Evolutionary conservation across 2,888 invertebrate genomes (phyloP).

Genomic region (Cataglyphis rosenhaueri): DNA sequence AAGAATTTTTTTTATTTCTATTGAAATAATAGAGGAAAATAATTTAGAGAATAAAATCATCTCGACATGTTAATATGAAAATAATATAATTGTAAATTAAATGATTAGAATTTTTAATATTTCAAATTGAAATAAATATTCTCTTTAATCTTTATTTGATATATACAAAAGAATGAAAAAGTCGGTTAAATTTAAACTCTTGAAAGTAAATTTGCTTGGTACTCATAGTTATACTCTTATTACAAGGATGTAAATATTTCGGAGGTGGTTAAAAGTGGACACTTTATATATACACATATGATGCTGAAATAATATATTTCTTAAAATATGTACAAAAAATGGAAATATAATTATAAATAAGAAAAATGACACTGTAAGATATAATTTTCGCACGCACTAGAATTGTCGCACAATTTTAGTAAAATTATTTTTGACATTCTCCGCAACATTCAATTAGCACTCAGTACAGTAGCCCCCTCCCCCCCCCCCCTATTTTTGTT

Average conservation of each 20-base stretch:
- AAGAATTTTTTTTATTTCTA: not conserved
- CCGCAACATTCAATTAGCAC: no score
- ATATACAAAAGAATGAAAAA: not conserved
- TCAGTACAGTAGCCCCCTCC: no score
- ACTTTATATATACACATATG: not conserved
- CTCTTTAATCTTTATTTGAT: not conserved
- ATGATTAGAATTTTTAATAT: not conserved
- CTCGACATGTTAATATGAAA: not conserved
- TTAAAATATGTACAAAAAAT: no score
- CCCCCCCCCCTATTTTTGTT: no score
- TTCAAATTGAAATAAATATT: not conserved
- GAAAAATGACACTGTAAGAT: not conserved
- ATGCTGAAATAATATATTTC: not conserved
- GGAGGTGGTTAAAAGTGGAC: not conserved
- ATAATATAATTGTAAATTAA: not conserved
- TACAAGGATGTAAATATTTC: no score
- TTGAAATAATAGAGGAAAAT: not conserved
- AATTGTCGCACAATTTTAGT: not conserved
- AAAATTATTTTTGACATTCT: not conserved
- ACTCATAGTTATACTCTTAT: no score
- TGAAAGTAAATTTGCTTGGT: not conserved
- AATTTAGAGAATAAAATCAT: not conserved
- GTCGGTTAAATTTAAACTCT: not conserved
- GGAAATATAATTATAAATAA: not conserved
- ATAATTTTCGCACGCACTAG: no score